Conservation (phyloP, 2,888 invertebrate species). For the Papilio demoleus region DNA sequence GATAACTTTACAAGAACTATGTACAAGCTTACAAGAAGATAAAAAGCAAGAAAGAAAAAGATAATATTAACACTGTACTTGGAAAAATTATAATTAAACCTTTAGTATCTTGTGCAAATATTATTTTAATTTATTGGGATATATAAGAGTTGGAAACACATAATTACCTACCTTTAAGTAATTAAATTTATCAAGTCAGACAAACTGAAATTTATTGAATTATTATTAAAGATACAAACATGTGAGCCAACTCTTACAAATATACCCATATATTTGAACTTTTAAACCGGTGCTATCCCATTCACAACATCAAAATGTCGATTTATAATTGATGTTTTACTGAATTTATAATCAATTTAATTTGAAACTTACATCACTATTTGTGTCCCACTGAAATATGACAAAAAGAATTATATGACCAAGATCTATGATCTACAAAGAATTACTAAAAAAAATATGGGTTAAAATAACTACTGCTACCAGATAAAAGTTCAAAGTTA, state of each 20-base stretch:
- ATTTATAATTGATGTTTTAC: background rate
- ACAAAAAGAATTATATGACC: conserved; percentile 15
- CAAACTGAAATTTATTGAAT: background rate
- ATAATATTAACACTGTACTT: conserved; percentile 16
- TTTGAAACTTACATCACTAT: conserved; percentile 36
- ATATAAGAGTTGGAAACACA: conserved; percentile 17
- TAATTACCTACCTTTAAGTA: background rate
- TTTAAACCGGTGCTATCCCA: conserved; percentile 23
- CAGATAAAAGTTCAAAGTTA: conserved; percentile 25
- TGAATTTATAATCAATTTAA: conserved; percentile 2
- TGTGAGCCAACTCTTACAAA: conserved; percentile 17
- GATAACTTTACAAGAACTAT: conserved; percentile 5
- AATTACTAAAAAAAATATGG: background rate
- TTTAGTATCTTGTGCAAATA: background rate
- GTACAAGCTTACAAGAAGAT: conserved; percentile 29
- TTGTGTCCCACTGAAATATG: conserved; percentile 40
- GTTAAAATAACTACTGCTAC: conserved; percentile 2
- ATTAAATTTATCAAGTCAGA: background rate
- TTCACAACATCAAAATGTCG: background rate
- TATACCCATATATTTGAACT: conserved; percentile 23
- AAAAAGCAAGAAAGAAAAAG: conserved; percentile 9
- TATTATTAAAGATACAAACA: background rate
- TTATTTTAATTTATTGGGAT: background rate
- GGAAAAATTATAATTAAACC: background rate
- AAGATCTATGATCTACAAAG: background rate